Conservation (phyloP, 2,113 vertebrate species). For the Coptodon rendalli region DNA sequence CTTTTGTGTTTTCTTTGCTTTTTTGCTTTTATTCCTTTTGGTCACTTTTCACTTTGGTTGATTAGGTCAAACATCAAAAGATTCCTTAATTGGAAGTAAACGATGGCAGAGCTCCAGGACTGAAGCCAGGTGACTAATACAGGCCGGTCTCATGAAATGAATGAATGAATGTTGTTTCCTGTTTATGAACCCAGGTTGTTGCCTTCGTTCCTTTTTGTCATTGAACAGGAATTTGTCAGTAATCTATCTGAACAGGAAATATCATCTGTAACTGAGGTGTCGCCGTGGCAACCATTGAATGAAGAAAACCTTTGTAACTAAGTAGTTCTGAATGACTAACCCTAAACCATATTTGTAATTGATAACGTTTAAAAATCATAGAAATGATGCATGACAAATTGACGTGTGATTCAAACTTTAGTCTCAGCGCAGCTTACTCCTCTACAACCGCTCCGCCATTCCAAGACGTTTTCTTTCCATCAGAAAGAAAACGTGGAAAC, state of each 20-base stretch:
- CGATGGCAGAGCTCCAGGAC: background rate
- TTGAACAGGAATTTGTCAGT: background rate
- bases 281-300: fast-evolving
- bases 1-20: background rate
- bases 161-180: background rate
- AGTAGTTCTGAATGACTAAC: background rate
- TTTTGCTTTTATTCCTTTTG: background rate
- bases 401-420: background rate
- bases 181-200: background rate
- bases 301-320: background rate
- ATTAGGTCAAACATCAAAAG: background rate
- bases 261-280: background rate
- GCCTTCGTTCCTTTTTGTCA: background rate
- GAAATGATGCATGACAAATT: fast-evolving
- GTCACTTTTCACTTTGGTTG: background rate
- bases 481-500: background rate
- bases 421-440: fast-evolving
- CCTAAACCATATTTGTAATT: background rate
- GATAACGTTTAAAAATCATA: background rate
- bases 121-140: background rate
- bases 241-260: background rate
- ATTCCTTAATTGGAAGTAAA: fast-evolving
- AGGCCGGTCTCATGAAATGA: background rate
- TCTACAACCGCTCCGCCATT: fast-evolving
- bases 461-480: background rate